Evolutionary conservation across 2,113 vertebrate species (phyloP).

Genomic region (Ptilonorhynchus violaceus): DNA sequence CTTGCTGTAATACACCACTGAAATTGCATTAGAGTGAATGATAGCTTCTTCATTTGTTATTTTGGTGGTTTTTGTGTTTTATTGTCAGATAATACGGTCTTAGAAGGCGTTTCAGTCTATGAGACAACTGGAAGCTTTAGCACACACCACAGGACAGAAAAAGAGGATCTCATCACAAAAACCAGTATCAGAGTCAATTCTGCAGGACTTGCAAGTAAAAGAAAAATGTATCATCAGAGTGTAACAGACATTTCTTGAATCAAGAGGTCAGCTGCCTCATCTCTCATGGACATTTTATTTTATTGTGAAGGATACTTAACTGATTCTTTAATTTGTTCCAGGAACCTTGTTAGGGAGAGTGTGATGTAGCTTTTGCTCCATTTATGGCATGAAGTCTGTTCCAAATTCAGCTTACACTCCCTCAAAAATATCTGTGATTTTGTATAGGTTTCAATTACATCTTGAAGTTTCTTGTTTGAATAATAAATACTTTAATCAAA

Average conservation of each 20-base stretch:
- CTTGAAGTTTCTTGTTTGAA: neutral
- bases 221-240: neutral
- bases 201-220: neutral
- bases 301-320: neutral
- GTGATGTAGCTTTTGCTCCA: neutral
- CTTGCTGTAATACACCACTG: neutral
- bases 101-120: neutral
- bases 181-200: neutral
- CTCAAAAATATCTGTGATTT: neutral
- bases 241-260: neutral
- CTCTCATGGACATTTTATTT: neutral
- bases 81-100: neutral
- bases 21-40: neutral
- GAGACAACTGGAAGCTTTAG: neutral
- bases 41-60: neutral
- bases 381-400: neutral
- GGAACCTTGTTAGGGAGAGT: neutral
- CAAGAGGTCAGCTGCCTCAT: neutral
- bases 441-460: neutral
- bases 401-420: neutral
- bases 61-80: neutral
- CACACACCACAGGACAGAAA: neutral
- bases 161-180: neutral
- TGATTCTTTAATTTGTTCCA: neutral
- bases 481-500: neutral